Conservation (phyloP, 2,113 vertebrate species). For the Myiopsitta monachus region DNA sequence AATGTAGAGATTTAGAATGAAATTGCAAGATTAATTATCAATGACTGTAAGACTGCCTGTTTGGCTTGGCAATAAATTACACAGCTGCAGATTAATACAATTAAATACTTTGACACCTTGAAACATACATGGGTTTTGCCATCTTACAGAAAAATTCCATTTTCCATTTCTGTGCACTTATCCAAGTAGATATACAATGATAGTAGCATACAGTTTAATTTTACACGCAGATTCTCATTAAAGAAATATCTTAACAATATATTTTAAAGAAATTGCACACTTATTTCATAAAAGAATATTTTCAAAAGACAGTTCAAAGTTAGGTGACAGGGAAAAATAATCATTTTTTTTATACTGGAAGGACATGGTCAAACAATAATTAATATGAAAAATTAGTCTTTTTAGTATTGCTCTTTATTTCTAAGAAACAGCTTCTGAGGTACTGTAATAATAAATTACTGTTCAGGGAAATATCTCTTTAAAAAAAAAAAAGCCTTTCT, state of each 20-base stretch:
- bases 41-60: not conserved
- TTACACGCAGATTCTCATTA: slow-evolving; percentile 2
- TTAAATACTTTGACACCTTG: slow-evolving; percentile 23
- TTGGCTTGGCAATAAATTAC: not conserved
- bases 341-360: not conserved
- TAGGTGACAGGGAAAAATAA: slow-evolving; percentile 17
- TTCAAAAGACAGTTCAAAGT: slow-evolving; percentile 12
- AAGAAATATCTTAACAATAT: slow-evolving; percentile 23
- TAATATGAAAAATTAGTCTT: not conserved
- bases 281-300: slow-evolving; percentile 17
- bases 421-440: slow-evolving; percentile 24
- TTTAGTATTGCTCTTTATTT: not conserved
- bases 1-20: slow-evolving; percentile 3
- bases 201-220: not conserved
- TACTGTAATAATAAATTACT: not conserved
- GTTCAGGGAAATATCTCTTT: not conserved
- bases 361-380: slow-evolving; percentile 17
- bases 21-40: not conserved
- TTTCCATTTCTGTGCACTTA: slow-evolving; percentile 35
- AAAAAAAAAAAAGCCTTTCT: not conserved
- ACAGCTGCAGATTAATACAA: not conserved
- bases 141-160: slow-evolving; percentile 3
- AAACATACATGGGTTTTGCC: slow-evolving; percentile 5
- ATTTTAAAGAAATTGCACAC: slow-evolving; percentile 5
- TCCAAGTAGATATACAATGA: slow-evolving; percentile 34